A percentile compares a stretch with the other conserved stretches of the same genome.
Evolutionary conservation across 2,888 invertebrate genomes (phyloP).

Genomic region (Diaphora mendica): DNA sequence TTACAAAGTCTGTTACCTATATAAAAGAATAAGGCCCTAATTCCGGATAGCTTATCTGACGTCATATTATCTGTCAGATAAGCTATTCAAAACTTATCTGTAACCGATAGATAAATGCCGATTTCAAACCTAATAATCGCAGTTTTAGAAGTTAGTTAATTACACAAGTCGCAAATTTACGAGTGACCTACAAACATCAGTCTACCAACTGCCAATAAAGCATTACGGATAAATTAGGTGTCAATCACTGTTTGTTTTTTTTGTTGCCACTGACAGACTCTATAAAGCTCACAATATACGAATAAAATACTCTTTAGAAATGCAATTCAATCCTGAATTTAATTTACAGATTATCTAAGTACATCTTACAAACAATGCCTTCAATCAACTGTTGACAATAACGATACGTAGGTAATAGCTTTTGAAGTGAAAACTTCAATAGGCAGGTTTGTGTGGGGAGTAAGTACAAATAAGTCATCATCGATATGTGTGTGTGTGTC

Average conservation of each 20-base stretch:
- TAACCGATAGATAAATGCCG: not conserved
- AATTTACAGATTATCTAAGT: not conserved
- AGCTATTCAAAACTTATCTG: too few species aligned
- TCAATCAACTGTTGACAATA: not conserved
- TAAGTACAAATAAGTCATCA: too few species aligned
- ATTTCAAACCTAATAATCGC: not conserved
- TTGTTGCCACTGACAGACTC: not conserved
- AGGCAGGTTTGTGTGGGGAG: too few species aligned
- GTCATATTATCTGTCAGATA: too few species aligned
- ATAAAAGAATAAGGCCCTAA: too few species aligned
- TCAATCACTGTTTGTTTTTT: constrained; percentile 2
- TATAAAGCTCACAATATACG: not conserved
- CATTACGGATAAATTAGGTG: not conserved
- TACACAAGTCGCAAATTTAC: not conserved
- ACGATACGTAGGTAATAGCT: not conserved
- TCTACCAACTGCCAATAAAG: not conserved
- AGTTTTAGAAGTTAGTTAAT: not conserved
- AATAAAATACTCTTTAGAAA: constrained; percentile 1
- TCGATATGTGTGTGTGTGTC: too few species aligned
- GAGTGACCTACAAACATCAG: not conserved
- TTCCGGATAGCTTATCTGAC: too few species aligned
- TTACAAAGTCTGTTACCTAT: not conserved
- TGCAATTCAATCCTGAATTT: not conserved
- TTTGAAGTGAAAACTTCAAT: not conserved
- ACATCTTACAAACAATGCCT: not conserved